Conservation (phyloP, 2,113 vertebrate species). For the Smithornis capensis region DNA sequence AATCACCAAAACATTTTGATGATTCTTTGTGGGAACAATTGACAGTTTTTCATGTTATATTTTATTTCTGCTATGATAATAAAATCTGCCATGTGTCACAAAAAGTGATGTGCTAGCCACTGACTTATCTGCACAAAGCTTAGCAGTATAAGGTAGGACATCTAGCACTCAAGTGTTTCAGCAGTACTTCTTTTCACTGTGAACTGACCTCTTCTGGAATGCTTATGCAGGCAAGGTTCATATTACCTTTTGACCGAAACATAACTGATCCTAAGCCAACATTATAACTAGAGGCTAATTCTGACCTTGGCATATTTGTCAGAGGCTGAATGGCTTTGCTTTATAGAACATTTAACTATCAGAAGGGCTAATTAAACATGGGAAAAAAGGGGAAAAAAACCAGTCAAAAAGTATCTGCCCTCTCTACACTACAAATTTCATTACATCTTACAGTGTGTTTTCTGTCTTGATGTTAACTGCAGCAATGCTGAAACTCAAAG, state of each 20-base stretch:
- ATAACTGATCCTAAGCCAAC: slow-evolving; percentile 21
- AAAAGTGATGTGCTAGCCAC: neutral
- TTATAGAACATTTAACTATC: neutral
- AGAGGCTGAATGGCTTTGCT: neutral
- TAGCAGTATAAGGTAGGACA: neutral
- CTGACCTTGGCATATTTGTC: neutral
- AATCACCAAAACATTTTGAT: neutral
- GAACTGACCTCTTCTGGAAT: slow-evolving; percentile 35
- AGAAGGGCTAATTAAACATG: neutral
- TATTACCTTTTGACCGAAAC: slow-evolving; percentile 41
- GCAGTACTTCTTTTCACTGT: neutral
- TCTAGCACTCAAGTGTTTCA: neutral
- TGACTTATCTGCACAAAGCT: neutral
- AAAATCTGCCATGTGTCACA: neutral
- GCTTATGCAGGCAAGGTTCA: neutral
- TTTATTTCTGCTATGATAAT: neutral
- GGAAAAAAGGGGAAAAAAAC: neutral
- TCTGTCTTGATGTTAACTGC: neutral
- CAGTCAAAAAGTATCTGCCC: neutral
- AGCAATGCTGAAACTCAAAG: neutral
- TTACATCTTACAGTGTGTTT: neutral
- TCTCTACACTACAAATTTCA: neutral
- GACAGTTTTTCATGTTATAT: neutral
- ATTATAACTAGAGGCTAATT: neutral
- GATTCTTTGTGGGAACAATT: neutral